Evolutionary conservation across 2,888 invertebrate species (phyloP), one percentile per base, ranked within the genome.

Genomic region (Euplexia lucipara): DNA sequence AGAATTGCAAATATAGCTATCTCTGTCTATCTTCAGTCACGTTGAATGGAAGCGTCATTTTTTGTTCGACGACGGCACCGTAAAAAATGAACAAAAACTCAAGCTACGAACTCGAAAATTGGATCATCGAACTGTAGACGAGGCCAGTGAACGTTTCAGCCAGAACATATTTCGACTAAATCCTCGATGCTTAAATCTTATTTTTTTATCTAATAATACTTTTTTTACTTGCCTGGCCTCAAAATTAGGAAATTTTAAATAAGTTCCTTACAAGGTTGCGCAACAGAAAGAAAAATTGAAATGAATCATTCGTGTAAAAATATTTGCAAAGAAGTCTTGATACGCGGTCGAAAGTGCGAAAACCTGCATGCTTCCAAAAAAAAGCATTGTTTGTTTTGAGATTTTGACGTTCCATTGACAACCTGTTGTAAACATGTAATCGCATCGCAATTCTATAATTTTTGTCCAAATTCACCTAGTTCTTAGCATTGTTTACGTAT

Each of bases 91-190:
- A 88, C 88, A 92, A 93, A 92, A 92, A 89, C 85, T 83, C 80
- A 65, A 82, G 85, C 83, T 81, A 86, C 87, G 88, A 89, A 89
- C 91, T 91, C 86, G 82, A 86, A 87, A 93, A 92, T 90, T 93
- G 83, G 93, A 92, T 90, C 92, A 91, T 92, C 92, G 92, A 93
- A 93, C 94, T 84, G 88, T 91, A 86, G 82, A 83, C 83, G 89
- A 89, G 91, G 87, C 91, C 90, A 91, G 84, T 86, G 88, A 91
- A 90, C 88, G 89, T 83, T 81, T 83, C 83, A 82, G 81, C 76
- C 82, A 80, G 75, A 82, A 75, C 77, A 81, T n/a, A n/a, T 83
- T 83, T 79, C 71, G 65, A 65, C 74, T 75, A 66, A n/a, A n/a
- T n/a, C n/a, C n/a, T n/a, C n/a, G n/a, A n/a, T n/a, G n/a, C 58